Conservation (phyloP, 30 jellyfish, hydroid and myxozoan genomes). For the Nemopilema nomurai region DNA sequence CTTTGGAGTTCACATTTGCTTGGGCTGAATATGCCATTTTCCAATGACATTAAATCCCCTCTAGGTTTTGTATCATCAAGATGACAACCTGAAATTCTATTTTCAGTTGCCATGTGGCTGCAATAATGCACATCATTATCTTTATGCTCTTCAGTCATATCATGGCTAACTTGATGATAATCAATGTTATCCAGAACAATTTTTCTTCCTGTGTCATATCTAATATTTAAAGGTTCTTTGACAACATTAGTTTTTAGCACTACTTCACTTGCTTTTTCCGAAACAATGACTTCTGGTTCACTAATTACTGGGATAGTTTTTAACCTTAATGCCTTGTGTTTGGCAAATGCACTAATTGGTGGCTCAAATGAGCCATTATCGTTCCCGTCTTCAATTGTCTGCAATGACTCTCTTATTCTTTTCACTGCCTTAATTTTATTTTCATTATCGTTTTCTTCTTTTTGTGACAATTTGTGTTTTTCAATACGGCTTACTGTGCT, state of each 20-base stretch:
- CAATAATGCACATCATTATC: conserved; percentile 29
- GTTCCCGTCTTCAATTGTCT: conserved; percentile 9
- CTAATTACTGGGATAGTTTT: neutral
- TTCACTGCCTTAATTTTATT: conserved; percentile 1
- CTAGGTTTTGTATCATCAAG: conserved; percentile 10
- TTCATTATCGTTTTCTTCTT: conserved; percentile 4
- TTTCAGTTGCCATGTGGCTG: conserved; percentile 36
- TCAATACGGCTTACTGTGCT: neutral
- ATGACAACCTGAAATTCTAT: conserved; percentile 31
- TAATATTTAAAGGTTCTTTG: neutral
- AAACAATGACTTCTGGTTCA: neutral
- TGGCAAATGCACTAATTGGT: conserved; percentile 7
- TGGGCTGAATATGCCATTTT: conserved; percentile 35
- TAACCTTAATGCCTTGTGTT: conserved; percentile 1
- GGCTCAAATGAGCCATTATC: conserved; percentile 14
- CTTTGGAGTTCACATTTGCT: conserved; percentile 29
- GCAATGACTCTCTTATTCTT: conserved; percentile 26
- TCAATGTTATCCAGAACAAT: conserved; percentile 41
- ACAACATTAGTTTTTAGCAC: neutral
- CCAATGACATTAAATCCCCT: conserved; percentile 20
- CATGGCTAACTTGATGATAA: conserved; percentile 29
- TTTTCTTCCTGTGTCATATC: conserved; percentile 21
- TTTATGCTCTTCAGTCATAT: conserved; percentile 24
- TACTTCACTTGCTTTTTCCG: neutral
- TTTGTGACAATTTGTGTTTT: neutral